Evolutionary conservation across 1,140 invertebrate genomes (phyloP).

Genomic region (Lordiphosa mommai): DNA sequence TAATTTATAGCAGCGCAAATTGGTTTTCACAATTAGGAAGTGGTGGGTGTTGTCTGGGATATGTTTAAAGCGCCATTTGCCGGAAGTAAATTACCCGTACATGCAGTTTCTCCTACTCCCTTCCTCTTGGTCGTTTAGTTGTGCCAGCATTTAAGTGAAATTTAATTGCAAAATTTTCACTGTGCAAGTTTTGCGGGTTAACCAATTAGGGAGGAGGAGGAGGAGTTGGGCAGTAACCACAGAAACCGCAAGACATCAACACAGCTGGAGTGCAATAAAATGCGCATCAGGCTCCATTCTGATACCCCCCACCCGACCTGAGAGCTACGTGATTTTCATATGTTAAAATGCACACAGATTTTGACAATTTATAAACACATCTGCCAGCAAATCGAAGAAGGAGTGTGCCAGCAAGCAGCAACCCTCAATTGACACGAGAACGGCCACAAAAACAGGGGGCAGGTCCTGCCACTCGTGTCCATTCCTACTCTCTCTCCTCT

Average conservation of each 20-base stretch:
- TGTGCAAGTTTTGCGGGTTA: conserved; percentile 9
- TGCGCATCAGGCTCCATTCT: conserved; percentile 24
- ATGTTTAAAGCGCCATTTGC: conserved; percentile 62
- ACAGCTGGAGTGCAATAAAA: conserved; percentile 24
- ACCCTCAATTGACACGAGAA: conserved; percentile 37
- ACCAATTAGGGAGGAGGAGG: conserved; percentile 34
- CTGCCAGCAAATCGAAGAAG: conserved; percentile 69
- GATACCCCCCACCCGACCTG: neutral
- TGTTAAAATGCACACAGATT: conserved; percentile 72
- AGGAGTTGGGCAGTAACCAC: conserved; percentile 12
- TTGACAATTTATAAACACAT: conserved; percentile 73
- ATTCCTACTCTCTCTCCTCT: neutral
- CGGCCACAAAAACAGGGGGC: conserved; percentile 19
- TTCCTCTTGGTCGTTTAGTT: conserved; percentile 6
- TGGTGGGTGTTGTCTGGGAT: conserved; percentile 69
- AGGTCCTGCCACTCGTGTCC: conserved; percentile 33
- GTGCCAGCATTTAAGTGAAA: conserved; percentile 72
- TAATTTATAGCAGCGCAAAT: conserved; percentile 76
- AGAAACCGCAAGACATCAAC: conserved; percentile 21
- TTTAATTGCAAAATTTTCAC: conserved; percentile 70
- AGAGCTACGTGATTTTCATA: conserved; percentile 63
- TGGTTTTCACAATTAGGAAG: conserved; percentile 77
- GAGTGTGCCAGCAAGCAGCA: conserved; percentile 15
- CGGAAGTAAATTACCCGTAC: conserved; percentile 70
- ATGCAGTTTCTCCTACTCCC: conserved; percentile 2